Evolutionary conservation across 2,888 invertebrate species (phyloP).

Genomic region (Biston stratarius): DNA sequence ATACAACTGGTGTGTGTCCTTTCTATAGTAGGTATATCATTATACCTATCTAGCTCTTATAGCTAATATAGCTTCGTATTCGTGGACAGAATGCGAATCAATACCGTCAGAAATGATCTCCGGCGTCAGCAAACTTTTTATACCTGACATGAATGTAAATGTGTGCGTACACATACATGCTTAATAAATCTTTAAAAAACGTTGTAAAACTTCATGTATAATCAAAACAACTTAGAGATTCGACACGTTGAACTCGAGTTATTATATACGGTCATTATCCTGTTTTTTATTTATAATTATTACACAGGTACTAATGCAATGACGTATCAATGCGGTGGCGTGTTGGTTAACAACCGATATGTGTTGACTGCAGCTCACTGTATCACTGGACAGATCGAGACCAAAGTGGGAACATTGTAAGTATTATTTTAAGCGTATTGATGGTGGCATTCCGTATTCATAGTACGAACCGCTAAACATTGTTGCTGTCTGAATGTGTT

Average conservation of each 20-base stretch:
- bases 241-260: background rate
- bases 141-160: too few relatives aligned
- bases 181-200: background rate
- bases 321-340: slow-evolving; percentile 88
- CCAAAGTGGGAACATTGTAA: slow-evolving; percentile 84
- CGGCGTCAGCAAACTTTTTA: too few relatives aligned
- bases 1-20: too few relatives aligned
- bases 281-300: slow-evolving; percentile 10
- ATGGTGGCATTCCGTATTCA: too few relatives aligned
- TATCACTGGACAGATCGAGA: slow-evolving; percentile 79
- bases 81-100: too few relatives aligned
- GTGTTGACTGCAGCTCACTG: slow-evolving; percentile 89
- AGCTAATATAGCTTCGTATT: too few relatives aligned
- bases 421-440: slow-evolving; percentile 52
- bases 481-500: too few relatives aligned
- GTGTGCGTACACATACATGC: background rate
- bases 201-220: background rate
- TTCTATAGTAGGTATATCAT: too few relatives aligned
- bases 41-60: too few relatives aligned
- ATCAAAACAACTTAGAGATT: slow-evolving; percentile 2
- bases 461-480: too few relatives aligned
- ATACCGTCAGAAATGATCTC: too few relatives aligned
- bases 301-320: slow-evolving; percentile 58
- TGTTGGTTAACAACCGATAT: slow-evolving; percentile 85
- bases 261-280: background rate